These are phyloP conservation scores for Polypedilum vanderplanki DNA, from an alignment of 1,140 invertebrate genomes.

Conservation along the genomic window DNA sequence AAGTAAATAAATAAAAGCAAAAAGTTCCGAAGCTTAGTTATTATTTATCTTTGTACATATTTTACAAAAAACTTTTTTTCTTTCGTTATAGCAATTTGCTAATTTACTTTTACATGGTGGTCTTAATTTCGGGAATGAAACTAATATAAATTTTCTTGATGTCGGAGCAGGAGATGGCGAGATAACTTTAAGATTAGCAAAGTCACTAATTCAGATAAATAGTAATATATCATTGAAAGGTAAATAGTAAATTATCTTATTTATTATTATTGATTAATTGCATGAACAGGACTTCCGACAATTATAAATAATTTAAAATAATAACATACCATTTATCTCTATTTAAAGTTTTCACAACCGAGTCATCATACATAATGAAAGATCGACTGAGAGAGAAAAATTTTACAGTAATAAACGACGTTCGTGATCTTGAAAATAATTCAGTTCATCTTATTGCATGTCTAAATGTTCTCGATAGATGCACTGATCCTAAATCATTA, in stretches of 20 bases:
- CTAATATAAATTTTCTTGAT: conserved; percentile 57
- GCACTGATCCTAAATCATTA: conserved; percentile 66
- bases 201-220: conserved; percentile 35
- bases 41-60: too few species aligned
- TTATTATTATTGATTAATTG: too few species aligned
- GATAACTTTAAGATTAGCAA: conserved; percentile 65
- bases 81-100: not conserved
- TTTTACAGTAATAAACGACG: conserved; percentile 46
- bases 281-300: too few species aligned
- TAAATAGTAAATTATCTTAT: too few species aligned
- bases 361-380: conserved; percentile 74
- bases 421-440: conserved; percentile 36
- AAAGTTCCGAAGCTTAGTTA: too few species aligned
- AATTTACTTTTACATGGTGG: not conserved
- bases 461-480: conserved; percentile 81
- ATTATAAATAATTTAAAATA: too few species aligned
- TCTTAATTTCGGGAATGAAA: not conserved
- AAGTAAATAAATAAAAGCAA: not conserved
- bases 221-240: conserved; percentile 48
- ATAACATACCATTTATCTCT: too few species aligned
- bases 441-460: conserved; percentile 59
- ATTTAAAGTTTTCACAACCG: conserved; percentile 63
- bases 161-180: conserved; percentile 85
- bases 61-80: too few species aligned
- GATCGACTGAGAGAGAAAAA: conserved; percentile 58